Conservation (phyloP, 2,888 invertebrate genomes). For the Syritta pipiens region DNA sequence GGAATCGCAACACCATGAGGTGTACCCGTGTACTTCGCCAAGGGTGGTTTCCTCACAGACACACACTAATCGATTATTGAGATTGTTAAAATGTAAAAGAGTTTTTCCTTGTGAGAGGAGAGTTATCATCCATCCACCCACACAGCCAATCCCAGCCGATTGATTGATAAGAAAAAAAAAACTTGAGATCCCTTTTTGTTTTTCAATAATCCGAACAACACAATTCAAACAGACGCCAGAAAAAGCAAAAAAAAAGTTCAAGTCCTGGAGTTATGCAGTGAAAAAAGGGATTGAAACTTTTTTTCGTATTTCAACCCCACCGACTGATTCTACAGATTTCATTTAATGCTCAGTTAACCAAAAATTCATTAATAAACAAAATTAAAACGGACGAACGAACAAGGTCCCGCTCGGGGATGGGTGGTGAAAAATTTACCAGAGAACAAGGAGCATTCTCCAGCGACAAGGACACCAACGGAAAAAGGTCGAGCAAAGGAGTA, state of each 20-base stretch:
- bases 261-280: constrained; percentile 38
- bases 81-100: constrained; percentile 8
- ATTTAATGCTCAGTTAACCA: constrained; percentile 69
- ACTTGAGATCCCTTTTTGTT: constrained; percentile 37
- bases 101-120: not conserved
- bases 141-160: not conserved
- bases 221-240: constrained; percentile 40
- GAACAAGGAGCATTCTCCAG: constrained; percentile 42
- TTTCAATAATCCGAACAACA: constrained; percentile 23
- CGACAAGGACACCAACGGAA: constrained; percentile 53
- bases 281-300: constrained; percentile 60
- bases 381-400: constrained; percentile 62
- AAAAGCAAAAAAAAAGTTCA: constrained; percentile 22
- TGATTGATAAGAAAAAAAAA: constrained; percentile 12
- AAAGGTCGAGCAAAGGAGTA: constrained; percentile 36
- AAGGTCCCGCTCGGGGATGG: constrained; percentile 22
- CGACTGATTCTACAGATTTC: constrained; percentile 59
- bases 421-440: constrained; percentile 45
- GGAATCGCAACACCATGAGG: constrained; percentile 48
- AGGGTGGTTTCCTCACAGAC: constrained; percentile 45
- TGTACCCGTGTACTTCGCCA: constrained; percentile 32
- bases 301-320: constrained; percentile 30
- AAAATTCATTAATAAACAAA: constrained; percentile 69
- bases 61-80: constrained; percentile 50
- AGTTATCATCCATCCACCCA: too few relatives aligned